Base-by-base conservation (phyloP, 2,888 invertebrate species). In the Melinopterus prodromus region DNA sequence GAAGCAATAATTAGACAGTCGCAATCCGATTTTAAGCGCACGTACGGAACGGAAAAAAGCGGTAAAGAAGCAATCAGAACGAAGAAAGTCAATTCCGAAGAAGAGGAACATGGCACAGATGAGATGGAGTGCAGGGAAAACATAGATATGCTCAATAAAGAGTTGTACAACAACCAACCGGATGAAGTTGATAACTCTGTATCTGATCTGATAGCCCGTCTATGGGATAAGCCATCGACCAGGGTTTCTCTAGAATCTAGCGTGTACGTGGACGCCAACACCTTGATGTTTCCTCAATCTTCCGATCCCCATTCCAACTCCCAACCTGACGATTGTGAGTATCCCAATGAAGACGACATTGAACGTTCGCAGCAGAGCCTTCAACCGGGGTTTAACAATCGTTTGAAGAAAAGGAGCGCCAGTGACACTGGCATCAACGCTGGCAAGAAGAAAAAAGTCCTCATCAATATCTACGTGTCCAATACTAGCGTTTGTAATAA, bases 101-200 rank as follows among this genome's bases (percentile, higher is more conserved):
- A 36, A 6, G 74, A 74, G 6, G 74, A 74, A 9, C 53, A 53
- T 53, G 3, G 12, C 7, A 53, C 53, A 53, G 53, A 53, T 26
- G 26, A 26, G 26, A 26, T 26, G 26, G 26, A 26, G 26, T 69
- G 14, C 69, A 74, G 35, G n/a, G 36, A 74, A 36, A 37, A 35
- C 36, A 74, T 74, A 36, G 74, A 74, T 14, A 74, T 35, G 35
- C 37, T 74, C 6, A 74, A 74, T 36, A 35, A 74, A 35, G 74
- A 74, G 37, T 74, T 74, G 36, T 74, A 74, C 16, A 71, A 15
- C 16, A 26, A 26, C 53, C 74, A 26, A 26, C 36, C 12, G 6
- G 74, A 74, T 26, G 35, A 26, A n/a, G 74, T 74, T 74, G 74
- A 74, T 36, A 35, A 35, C 9, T 74, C 74, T 12, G 74, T 74